Evolutionary conservation across 2,888 invertebrate species (phyloP).

Genomic region (Carterocephalus palaemon): DNA sequence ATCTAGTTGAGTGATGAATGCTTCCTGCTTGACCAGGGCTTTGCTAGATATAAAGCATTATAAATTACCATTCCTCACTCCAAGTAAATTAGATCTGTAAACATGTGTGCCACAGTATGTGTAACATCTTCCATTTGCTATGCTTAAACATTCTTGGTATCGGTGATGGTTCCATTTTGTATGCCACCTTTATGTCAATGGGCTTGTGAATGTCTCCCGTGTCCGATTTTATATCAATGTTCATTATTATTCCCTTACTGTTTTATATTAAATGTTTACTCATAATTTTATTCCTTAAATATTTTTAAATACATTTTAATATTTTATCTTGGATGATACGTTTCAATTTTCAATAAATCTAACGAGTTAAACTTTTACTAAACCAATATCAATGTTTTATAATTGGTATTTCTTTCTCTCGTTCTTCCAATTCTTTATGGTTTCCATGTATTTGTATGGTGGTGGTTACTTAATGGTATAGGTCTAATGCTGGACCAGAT

Average conservation of each 20-base stretch:
- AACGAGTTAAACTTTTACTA: too few relatives aligned
- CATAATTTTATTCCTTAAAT: background rate
- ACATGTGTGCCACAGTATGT: conserved; percentile 43
- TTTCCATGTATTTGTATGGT: conserved; percentile 25
- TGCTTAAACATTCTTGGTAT: conserved; percentile 79
- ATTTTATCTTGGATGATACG: too few relatives aligned
- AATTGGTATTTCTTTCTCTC: background rate
- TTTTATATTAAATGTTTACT: background rate
- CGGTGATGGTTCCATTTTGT: conserved; percentile 70
- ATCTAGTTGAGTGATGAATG: conserved; percentile 27
- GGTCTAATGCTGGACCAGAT: conserved; percentile 75
- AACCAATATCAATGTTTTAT: too few relatives aligned
- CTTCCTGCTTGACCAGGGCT: conserved; percentile 38
- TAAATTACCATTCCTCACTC: conserved; percentile 32
- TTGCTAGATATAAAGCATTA: conserved; percentile 33
- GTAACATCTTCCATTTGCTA: conserved; percentile 63
- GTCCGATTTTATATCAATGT: conserved; percentile 5
- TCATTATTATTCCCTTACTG: background rate
- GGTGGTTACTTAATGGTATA: conserved; percentile 54
- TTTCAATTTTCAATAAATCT: too few relatives aligned
- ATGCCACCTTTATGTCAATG: conserved; percentile 55
- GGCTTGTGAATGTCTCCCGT: conserved; percentile 39
- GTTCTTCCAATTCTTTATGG: conserved; percentile 15
- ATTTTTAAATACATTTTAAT: background rate
- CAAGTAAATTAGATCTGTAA: conserved; percentile 34